Base-by-base conservation (phyloP, 2,888 invertebrate genomes). In the Tinea pellionella region DNA sequence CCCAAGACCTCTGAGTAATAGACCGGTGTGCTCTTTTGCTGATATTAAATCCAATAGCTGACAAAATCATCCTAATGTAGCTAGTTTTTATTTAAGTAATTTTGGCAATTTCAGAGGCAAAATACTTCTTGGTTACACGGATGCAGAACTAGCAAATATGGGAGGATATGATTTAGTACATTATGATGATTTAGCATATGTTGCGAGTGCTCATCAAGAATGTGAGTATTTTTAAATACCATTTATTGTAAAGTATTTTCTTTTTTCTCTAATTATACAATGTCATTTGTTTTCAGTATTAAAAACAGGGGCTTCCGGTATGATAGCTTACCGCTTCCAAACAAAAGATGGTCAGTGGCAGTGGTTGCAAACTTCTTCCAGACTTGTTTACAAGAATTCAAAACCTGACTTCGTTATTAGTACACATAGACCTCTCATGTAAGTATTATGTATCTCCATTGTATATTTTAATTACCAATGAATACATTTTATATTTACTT, bases 321-420 rank as follows among this genome's bases (percentile, higher is more conserved):
- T 99, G 93, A 98, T 99, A 72, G 98, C 99, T 62, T 99, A 99
- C 80, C 92, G 99, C 75, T 94, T 97, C 84, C 95, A 98, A 82
- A 96, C 96, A 68, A 97, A 97, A 79, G 95, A 96, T 65, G 93
- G 94, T 7, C 93, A 94, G 71, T 97, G 97, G 96, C 96, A 99
- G 80, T 99, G 98, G 98, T 89, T 99, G 62, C 99, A 99, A 88
- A 98, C 98, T 16, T 89, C 89, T 68, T 98, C 99, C 12, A 90
- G 99, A 66, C 91, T 99, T 67, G 97, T 99, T 67, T 99, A 99
- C 89, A 99, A 99, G 87, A 99, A 99, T 84, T 98, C 98, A 65
- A 99, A 99, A 80, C 98, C 99, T 0, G 99, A 99, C 79, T 98
- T 98, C 78, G 98, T 99, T 65, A 98, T 99, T 70, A 97, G 98